Evolutionary conservation across 2,888 invertebrate species (phyloP), one percentile per base, ranked within the genome.

Genomic region (Mesopsocus fuscifrons): DNA sequence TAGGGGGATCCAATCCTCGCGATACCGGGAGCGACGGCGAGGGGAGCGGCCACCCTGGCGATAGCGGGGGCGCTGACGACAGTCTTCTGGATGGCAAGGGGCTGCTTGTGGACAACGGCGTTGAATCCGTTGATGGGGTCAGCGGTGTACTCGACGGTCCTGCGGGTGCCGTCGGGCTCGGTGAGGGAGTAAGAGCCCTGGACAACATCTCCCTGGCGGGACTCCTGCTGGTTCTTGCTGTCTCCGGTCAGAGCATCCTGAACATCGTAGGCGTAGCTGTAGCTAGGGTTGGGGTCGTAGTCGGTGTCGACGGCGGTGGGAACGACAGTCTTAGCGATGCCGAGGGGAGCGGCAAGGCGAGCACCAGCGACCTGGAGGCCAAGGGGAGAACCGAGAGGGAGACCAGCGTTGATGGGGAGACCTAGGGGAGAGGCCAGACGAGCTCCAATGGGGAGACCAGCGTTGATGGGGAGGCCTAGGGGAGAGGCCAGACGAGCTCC

Each of bases 271-370:
- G 26, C 26, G 26, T 26, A 26, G 26, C 26, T 26, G 26, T 26
- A 26, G 26, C 26, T 26, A 11, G 26, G 26, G 26, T 26, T 26
- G 26, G 26, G 26, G 26, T 26, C 41, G 26, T 22, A 41, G 41
- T 41, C 23, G 5, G 41, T 26, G 26, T 26, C 26, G 11, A 26
- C 15, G 11, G 41, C 23, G n/a, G 21, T 17, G 13, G 41, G 23
- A 26, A 41, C 43, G 23, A 34, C 34, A 16, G 34, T 34, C 43
- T 43, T 43, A 23, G 43, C 43, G 18, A 43, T 26, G 42, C 21
- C 34, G 26, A 26, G 26, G 40, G 40, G 40, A 11, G 40, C 17
- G 3, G 40, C 20, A 21, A 20, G 40, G 20, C 20, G 20, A 2
- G 20, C 18, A 26, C 26, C 26, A 11, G 11, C 8, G 11, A 11